phyloP scores from a whole-genome alignment of 2,888 invertebrate species.

The Drosophila hamatofila region DNA sequence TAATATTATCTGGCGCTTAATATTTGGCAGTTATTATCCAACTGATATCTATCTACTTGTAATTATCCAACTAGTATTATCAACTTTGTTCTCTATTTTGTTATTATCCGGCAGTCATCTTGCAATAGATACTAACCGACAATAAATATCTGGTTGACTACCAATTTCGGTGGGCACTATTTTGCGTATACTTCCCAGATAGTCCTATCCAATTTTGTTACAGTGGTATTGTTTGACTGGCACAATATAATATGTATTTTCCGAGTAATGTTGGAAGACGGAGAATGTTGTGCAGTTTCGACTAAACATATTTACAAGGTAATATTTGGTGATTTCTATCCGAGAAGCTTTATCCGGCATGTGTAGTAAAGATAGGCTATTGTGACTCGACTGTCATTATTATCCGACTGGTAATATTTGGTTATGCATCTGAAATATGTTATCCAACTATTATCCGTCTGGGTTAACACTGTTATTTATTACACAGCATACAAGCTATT shows the following conservation, averaged over 20 bases:
- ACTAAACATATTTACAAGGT: background rate
- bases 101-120: background rate
- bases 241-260: background rate
- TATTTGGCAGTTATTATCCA: background rate
- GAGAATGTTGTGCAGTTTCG: background rate
- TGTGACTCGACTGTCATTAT: background rate
- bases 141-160: background rate
- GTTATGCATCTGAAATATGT: background rate
- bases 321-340: background rate
- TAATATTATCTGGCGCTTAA: background rate
- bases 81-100: background rate
- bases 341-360: background rate
- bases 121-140: background rate
- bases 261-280: background rate
- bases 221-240: background rate
- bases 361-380: background rate
- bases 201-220: background rate
- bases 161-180: background rate
- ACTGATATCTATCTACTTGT: background rate
- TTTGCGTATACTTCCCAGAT: background rate
- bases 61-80: background rate
- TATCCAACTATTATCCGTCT: background rate
- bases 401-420: background rate
- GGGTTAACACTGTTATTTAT: background rate
- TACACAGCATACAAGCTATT: background rate